Evolutionary conservation across 2,797 vertebrate species (phyloP).

Genomic region (Rhadinocentrus ornatus): DNA sequence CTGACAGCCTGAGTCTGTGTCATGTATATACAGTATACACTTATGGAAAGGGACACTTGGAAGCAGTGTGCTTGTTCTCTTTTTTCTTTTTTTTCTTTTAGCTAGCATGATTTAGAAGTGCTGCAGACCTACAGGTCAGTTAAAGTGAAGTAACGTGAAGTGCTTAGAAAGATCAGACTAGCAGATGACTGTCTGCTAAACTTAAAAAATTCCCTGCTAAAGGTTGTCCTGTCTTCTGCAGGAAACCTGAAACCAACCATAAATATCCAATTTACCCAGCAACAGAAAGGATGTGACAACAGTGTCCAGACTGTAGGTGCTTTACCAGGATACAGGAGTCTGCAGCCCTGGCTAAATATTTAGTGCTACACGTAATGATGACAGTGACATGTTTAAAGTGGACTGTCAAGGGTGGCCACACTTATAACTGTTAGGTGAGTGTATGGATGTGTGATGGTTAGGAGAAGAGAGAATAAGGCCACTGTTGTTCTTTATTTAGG

Average conservation of each 20-base stretch:
- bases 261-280: constrained; percentile 73
- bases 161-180: constrained; percentile 17
- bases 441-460: not conserved
- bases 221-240: constrained; percentile 48
- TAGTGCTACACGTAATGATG: not conserved
- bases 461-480: not conserved
- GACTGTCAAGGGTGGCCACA: not conserved
- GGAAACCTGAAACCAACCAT: constrained; percentile 65
- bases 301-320: constrained; percentile 24
- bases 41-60: not conserved
- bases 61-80: not conserved
- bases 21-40: not conserved
- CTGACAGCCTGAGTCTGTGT: not conserved
- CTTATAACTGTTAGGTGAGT: constrained; percentile 7
- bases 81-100: not conserved
- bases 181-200: constrained; percentile 40
- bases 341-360: constrained; percentile 7
- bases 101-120: constrained; percentile 8
- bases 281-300: constrained; percentile 64
- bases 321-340: constrained; percentile 37
- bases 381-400: not conserved
- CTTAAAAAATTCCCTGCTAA: constrained; percentile 36
- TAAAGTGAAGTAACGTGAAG: not conserved
- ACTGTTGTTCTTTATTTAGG: too few species aligned
- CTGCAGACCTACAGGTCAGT: not conserved